These are phyloP conservation scores for Pagetopsis macropterus DNA, from an alignment of 2,797 vertebrate genomes.

Conservation along the genomic window DNA sequence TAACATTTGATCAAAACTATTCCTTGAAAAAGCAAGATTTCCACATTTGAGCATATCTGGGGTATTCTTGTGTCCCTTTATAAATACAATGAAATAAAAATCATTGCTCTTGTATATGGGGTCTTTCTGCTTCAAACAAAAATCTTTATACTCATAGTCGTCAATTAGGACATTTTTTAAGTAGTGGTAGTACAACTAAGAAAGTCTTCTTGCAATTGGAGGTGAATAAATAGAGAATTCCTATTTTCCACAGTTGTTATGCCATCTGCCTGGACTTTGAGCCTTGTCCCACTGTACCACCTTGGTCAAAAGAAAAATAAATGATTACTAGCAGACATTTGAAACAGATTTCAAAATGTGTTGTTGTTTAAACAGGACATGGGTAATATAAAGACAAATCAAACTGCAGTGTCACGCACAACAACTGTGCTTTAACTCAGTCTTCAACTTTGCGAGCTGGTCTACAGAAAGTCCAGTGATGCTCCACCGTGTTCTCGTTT, in stretches of 20 bases:
- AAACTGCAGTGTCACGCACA: constrained; percentile 15
- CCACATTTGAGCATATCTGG: constrained; percentile 5
- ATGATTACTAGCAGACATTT: not conserved
- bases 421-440: constrained; percentile 70
- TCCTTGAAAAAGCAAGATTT: constrained; percentile 5
- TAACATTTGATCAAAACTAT: constrained; percentile 21
- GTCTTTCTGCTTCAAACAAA: constrained; percentile 11
- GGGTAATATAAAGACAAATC: constrained; percentile 36
- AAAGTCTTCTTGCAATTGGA: constrained; percentile 4
- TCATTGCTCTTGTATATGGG: not conserved
- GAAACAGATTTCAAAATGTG: constrained; percentile 6
- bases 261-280: constrained; percentile 22
- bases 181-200: not conserved
- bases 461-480: constrained; percentile 99
- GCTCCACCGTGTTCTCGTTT: constrained; percentile 99
- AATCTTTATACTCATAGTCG: not conserved
- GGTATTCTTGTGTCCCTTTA: not conserved
- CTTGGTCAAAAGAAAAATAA: not conserved
- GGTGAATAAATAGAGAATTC: constrained; percentile 28
- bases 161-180: not conserved
- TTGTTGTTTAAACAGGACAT: constrained; percentile 10
- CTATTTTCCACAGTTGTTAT: constrained; percentile 24
- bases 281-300: constrained; percentile 10
- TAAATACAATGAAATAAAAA: constrained; percentile 13
- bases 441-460: constrained; percentile 96